Evolutionary conservation across 2,888 invertebrate genomes (phyloP).

Genomic region (Dryomyza anilis): DNA sequence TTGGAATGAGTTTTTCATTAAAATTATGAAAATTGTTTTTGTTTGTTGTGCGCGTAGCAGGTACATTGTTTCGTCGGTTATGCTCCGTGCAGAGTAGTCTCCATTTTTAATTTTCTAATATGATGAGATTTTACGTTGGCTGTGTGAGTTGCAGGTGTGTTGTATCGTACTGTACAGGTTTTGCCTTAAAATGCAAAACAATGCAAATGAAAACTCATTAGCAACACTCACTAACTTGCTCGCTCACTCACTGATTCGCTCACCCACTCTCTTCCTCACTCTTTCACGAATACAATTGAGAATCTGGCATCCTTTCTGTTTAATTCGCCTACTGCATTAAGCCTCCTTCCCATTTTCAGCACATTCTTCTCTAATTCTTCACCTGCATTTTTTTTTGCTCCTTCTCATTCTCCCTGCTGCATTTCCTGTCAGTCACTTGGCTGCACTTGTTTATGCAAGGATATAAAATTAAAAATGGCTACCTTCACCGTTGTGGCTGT

Average conservation of each 20-base stretch:
- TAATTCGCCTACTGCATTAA: too few relatives aligned
- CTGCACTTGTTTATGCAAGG: too few relatives aligned
- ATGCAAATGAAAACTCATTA: slow-evolving; percentile 32
- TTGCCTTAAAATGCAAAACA: slow-evolving; percentile 35
- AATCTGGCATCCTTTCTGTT: too few relatives aligned
- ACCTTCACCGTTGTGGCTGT: too few relatives aligned
- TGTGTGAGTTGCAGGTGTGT: neutral
- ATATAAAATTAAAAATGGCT: too few relatives aligned
- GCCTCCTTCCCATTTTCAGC: too few relatives aligned
- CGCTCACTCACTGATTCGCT: neutral
- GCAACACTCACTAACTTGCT: slow-evolving; percentile 7
- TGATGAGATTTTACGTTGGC: slow-evolving; percentile 39
- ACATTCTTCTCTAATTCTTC: too few relatives aligned
- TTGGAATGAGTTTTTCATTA: slow-evolving; percentile 38
- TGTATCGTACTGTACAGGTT: too few relatives aligned
- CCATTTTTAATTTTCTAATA: slow-evolving; percentile 59
- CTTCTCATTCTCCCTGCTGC: too few relatives aligned
- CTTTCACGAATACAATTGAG: too few relatives aligned
- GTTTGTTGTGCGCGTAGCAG: slow-evolving; percentile 25
- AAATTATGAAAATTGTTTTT: slow-evolving; percentile 51
- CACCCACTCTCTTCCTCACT: neutral
- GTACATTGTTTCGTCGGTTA: slow-evolving; percentile 17
- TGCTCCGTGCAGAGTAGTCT: slow-evolving; percentile 34
- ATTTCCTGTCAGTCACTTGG: too few relatives aligned
- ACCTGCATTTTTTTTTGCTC: too few relatives aligned